These are phyloP conservation scores for Nothocercus nigrocapillus DNA, from an alignment of 2,113 vertebrate species.

Conservation along the genomic window DNA sequence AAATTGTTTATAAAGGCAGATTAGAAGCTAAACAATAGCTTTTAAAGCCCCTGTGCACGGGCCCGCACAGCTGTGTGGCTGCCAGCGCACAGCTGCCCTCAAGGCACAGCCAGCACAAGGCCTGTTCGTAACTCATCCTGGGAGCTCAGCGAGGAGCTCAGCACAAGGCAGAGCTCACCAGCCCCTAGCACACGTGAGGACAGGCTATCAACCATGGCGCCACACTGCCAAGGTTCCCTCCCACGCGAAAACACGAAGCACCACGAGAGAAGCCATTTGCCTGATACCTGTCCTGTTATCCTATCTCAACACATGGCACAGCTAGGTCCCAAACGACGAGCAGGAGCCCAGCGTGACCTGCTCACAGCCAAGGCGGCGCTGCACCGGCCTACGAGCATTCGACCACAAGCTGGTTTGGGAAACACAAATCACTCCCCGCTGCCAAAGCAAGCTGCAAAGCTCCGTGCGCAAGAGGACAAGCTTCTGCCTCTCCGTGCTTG, in stretches of 20 bases:
- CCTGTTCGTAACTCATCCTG: background rate
- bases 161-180: background rate
- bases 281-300: background rate
- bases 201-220: no score
- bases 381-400: background rate
- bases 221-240: background rate
- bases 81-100: background rate
- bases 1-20: conserved; percentile 68
- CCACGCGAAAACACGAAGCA: background rate
- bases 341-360: background rate
- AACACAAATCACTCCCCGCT: background rate
- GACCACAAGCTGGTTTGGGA: background rate
- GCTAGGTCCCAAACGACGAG: background rate
- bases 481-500: background rate
- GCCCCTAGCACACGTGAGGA: background rate
- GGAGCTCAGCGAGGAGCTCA: background rate
- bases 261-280: background rate
- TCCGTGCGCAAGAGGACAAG: background rate
- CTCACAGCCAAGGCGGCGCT: accelerated
- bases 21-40: conserved; percentile 2
- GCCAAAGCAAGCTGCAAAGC: background rate
- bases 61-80: background rate
- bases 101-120: background rate
- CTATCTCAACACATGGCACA: accelerated
- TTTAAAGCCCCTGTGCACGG: background rate